These are phyloP conservation scores for Pipistrellus pipistrellus DNA, from an alignment of 2,797 vertebrate species.

Conservation along the genomic window DNA sequence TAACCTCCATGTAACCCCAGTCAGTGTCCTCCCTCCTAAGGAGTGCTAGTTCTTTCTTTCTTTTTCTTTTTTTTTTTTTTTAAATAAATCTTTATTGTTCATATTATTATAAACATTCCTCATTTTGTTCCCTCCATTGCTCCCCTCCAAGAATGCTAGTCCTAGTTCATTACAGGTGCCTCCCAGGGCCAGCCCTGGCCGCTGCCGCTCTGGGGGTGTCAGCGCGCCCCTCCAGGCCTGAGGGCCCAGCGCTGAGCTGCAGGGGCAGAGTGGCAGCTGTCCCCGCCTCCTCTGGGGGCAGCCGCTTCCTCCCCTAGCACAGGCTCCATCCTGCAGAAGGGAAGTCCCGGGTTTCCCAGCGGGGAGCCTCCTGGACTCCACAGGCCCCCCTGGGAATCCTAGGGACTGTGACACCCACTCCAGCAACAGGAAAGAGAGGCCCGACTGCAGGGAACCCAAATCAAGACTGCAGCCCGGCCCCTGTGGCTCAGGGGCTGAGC, in stretches of 20 bases:
- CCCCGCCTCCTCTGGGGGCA: neutral
- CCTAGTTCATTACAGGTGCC: neutral
- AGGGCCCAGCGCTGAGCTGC: constrained; percentile 7
- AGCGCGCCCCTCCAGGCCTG: neutral
- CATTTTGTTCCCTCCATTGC: too few relatives aligned
- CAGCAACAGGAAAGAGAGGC: neutral
- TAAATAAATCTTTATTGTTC: too few relatives aligned
- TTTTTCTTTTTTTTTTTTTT: too few relatives aligned
- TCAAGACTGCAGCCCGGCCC: neutral
- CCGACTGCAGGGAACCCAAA: neutral
- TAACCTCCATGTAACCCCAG: neutral
- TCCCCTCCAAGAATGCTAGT: too few relatives aligned
- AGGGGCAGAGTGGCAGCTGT: constrained; percentile 17
- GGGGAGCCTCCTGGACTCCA: neutral
- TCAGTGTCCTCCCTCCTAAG: neutral
- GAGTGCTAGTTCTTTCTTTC: neutral
- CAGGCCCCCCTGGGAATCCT: neutral
- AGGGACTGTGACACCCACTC: neutral
- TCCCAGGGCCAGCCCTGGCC: neutral
- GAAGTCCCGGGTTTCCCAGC: neutral
- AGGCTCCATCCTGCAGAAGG: neutral
- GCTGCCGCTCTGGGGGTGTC: neutral
- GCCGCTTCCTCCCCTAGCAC: constrained; percentile 2
- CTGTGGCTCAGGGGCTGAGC: too few relatives aligned
- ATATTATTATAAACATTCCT: too few relatives aligned